These are phyloP conservation scores for Mesochorus sp. DNA, from an alignment of 2,888 invertebrate species.

Conservation along the genomic window DNA sequence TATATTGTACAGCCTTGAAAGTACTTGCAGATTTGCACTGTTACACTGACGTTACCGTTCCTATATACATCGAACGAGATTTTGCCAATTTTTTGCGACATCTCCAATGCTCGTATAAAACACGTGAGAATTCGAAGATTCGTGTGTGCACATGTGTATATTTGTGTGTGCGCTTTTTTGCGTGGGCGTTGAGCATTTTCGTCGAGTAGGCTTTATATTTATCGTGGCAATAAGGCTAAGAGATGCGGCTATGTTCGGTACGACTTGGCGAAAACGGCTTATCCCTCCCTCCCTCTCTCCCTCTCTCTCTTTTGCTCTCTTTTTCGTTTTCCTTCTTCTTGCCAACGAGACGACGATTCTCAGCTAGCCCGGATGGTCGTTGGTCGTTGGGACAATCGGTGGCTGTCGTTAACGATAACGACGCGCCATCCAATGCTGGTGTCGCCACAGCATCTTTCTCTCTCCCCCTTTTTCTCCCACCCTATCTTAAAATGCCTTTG, in stretches of 20 bases:
- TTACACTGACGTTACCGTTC: not conserved
- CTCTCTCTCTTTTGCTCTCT: constrained; percentile 49
- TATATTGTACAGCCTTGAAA: not conserved
- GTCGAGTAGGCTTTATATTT: constrained; percentile 75
- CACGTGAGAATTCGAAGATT: constrained; percentile 34
- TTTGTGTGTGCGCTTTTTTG: not conserved
- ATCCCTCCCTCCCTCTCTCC: constrained; percentile 36
- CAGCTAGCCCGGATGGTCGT: constrained; percentile 67
- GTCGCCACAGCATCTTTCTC: constrained; percentile 62
- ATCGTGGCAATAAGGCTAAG: constrained; percentile 75
- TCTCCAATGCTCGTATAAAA: constrained; percentile 8
- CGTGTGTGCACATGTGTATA: too few relatives aligned
- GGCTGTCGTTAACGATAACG: constrained; percentile 79
- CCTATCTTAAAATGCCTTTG: constrained; percentile 35
- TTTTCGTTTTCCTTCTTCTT: constrained; percentile 52
- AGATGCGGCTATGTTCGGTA: constrained; percentile 34
- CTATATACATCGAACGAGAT: constrained; percentile 6
- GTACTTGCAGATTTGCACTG: not conserved
- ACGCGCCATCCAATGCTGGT: constrained; percentile 74
- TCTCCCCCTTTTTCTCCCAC: constrained; percentile 21
- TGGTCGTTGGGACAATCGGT: constrained; percentile 77
- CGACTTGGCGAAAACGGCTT: constrained; percentile 40
- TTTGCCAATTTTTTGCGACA: not conserved
- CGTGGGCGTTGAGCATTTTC: constrained; percentile 57
- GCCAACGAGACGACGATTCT: constrained; percentile 44